Conservation (phyloP, 2,113 vertebrate species). For the Oenanthe oenanthe region DNA sequence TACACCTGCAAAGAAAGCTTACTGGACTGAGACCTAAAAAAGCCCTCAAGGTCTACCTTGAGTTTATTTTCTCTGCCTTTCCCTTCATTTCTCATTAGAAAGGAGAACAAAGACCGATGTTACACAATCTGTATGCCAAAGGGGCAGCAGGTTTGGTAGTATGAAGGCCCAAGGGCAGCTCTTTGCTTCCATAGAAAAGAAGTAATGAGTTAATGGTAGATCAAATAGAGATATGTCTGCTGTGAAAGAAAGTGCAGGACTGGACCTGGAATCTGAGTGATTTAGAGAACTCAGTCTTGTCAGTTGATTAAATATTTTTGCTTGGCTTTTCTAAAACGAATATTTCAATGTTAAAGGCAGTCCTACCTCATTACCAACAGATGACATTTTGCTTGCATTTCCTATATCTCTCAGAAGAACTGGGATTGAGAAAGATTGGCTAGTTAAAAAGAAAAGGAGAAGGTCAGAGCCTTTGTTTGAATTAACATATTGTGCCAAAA, state of each 20-base stretch:
- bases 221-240: background rate
- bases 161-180: background rate
- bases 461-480: background rate
- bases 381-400: slow-evolving; percentile 27
- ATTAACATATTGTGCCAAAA: background rate
- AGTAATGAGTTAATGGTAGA: background rate
- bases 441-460: background rate
- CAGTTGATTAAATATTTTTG: background rate
- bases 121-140: background rate
- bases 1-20: accelerated
- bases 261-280: background rate
- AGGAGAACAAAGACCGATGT: background rate
- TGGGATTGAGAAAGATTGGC: background rate
- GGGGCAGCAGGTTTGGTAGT: background rate
- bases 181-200: background rate
- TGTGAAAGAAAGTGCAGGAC: background rate
- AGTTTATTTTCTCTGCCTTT: background rate
- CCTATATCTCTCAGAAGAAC: background rate
- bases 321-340: background rate
- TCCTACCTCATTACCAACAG: background rate
- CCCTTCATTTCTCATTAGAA: background rate
- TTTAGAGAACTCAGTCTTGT: background rate
- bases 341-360: background rate
- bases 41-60: background rate
- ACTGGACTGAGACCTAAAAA: background rate